Conservation (phyloP, 2,113 vertebrate species). For the Mastomys natalensis region DNA sequence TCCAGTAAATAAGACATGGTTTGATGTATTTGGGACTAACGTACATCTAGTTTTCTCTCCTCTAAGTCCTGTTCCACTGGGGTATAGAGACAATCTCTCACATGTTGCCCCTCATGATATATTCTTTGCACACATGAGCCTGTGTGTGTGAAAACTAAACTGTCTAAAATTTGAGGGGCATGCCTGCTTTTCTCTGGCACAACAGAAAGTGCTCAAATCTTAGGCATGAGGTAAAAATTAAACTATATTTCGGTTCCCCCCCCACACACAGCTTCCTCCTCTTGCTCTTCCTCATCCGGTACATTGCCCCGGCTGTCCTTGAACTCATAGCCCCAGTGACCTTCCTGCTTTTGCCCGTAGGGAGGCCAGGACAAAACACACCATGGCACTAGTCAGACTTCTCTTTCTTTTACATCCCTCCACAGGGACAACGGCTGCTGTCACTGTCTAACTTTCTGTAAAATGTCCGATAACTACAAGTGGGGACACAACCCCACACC, state of each 20-base stretch:
- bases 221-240: neutral
- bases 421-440: neutral
- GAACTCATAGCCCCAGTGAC: neutral
- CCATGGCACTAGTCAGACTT: no score
- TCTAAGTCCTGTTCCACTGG: neutral
- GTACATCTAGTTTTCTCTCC: neutral
- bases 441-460: neutral
- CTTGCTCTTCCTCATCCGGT: neutral
- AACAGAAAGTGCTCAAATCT: slow-evolving; percentile 10
- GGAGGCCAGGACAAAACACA: neutral
- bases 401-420: neutral
- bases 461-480: neutral
- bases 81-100: slow-evolving; percentile 8
- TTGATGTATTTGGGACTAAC: neutral
- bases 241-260: neutral
- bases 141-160: neutral
- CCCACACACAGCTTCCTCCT: neutral
- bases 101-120: neutral
- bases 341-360: neutral
- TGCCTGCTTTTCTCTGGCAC: neutral
- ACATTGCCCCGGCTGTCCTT: neutral
- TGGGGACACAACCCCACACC: neutral
- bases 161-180: neutral
- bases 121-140: neutral
- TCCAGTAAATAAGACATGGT: neutral